Conservation (phyloP, 1,140 invertebrate species). For the Ceratitis capitata region DNA sequence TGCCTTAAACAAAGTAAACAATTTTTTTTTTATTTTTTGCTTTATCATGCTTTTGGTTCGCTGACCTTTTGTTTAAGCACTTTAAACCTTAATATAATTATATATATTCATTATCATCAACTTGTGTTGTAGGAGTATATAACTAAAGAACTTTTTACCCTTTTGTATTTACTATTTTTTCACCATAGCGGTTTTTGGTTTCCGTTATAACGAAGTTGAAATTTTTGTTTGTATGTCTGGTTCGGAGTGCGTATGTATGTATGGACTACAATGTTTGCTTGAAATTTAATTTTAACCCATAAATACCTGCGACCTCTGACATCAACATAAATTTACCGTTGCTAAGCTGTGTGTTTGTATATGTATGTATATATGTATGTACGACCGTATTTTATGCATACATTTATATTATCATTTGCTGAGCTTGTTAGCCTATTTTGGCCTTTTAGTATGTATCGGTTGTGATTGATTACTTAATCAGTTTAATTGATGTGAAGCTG, state of each 20-base stretch:
- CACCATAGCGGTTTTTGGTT: not conserved
- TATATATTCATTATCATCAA: too few species aligned
- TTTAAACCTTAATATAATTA: not conserved
- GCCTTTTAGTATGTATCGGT: not conserved
- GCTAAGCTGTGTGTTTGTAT: not conserved
- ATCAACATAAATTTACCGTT: not conserved
- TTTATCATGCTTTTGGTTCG: not conserved
- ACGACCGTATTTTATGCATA: not conserved
- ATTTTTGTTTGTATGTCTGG: not conserved
- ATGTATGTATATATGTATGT: not conserved
- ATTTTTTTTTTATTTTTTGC: not conserved
- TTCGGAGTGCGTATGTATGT: not conserved
- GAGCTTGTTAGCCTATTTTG: not conserved
- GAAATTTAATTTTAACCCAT: not conserved
- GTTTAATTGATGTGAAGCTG: not conserved
- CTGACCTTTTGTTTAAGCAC: not conserved
- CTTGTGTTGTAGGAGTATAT: too few species aligned
- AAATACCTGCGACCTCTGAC: not conserved
- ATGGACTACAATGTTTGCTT: too few species aligned
- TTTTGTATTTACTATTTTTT: not conserved
- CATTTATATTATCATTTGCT: not conserved
- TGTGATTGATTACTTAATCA: conserved; percentile 17
- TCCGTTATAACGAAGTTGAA: not conserved
- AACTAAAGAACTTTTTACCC: not conserved
- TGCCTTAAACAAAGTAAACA: too few species aligned